Conservation (phyloP, 1,140 invertebrate species). For the Trinorchestia longiramus region DNA sequence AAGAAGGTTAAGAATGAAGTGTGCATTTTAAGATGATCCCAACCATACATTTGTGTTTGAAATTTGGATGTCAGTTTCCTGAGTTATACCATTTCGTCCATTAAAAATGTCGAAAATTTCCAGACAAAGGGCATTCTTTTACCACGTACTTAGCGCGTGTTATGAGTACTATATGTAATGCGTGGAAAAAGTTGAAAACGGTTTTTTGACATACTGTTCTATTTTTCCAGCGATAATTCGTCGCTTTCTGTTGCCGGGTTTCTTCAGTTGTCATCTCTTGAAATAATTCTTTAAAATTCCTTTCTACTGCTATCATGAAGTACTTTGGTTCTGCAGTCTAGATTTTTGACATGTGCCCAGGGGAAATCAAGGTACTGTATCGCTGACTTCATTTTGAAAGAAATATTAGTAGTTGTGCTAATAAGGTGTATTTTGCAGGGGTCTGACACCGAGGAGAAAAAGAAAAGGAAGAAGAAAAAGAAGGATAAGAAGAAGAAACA, state of each 20-base stretch:
- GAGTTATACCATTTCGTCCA: too few relatives aligned
- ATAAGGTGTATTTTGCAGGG: neutral
- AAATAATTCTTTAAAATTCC: neutral
- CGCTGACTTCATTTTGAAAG: neutral
- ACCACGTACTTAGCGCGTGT: too few relatives aligned
- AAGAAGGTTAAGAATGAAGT: too few relatives aligned
- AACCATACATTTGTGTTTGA: too few relatives aligned
- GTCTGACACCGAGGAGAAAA: slow-evolving; percentile 55
- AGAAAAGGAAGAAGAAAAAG: slow-evolving; percentile 69
- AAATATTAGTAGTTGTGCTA: neutral
- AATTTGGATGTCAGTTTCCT: too few relatives aligned
- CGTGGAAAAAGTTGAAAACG: neutral
- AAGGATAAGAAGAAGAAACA: slow-evolving; percentile 64
- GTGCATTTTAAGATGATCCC: too few relatives aligned
- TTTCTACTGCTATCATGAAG: neutral
- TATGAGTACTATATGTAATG: too few relatives aligned
- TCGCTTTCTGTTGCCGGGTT: too few relatives aligned
- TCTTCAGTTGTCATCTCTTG: neutral
- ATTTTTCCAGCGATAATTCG: too few relatives aligned
- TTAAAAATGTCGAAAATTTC: too few relatives aligned
- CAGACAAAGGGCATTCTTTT: too few relatives aligned
- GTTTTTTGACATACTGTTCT: too few relatives aligned
- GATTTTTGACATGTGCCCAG: neutral
- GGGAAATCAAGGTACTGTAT: neutral
- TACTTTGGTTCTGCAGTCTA: neutral